A percentile compares a stretch with the other conserved stretches of the same genome.
phyloP scores from a whole-genome alignment of 2,888 invertebrate genomes.

The Pachymerium ferrugineum region DNA sequence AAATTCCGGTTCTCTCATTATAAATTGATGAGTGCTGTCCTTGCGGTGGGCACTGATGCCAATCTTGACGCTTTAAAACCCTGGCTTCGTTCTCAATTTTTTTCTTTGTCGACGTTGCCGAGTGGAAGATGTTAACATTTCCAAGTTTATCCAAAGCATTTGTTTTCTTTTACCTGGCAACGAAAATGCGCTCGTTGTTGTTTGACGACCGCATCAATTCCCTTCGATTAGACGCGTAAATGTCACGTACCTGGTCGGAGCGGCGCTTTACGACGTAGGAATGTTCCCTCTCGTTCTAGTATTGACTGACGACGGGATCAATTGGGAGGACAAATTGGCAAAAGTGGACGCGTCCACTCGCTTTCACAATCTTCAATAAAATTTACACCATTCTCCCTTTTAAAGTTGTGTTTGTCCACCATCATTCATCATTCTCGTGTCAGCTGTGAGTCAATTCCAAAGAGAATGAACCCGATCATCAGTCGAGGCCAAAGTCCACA shows the following conservation, averaged over 20 bases:
- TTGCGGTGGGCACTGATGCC: too few species aligned
- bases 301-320: constrained; percentile 12
- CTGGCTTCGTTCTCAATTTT: background rate
- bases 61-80: too few species aligned
- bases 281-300: background rate
- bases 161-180: constrained; percentile 18
- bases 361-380: constrained; percentile 9
- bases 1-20: too few species aligned
- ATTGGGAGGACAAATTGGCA: constrained; percentile 9
- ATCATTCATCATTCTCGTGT: background rate
- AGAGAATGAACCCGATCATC: background rate
- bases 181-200: constrained; percentile 7
- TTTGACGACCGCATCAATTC: constrained; percentile 12
- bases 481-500: background rate
- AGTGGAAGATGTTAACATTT: background rate
- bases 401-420: constrained; percentile 9
- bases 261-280: background rate
- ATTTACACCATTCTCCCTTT: background rate
- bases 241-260: constrained; percentile 1
- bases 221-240: constrained; percentile 14
- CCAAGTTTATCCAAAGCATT: constrained; percentile 4
- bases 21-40: too few species aligned
- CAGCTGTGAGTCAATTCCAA: too few species aligned
- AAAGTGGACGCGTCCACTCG: constrained; percentile 2
- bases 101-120: background rate